Percentiles rank a stretch among this genome's conserved stretches.
phyloP scores from a whole-genome alignment of 1,140 invertebrate species.

The Tetramorium parvispinum region DNA sequence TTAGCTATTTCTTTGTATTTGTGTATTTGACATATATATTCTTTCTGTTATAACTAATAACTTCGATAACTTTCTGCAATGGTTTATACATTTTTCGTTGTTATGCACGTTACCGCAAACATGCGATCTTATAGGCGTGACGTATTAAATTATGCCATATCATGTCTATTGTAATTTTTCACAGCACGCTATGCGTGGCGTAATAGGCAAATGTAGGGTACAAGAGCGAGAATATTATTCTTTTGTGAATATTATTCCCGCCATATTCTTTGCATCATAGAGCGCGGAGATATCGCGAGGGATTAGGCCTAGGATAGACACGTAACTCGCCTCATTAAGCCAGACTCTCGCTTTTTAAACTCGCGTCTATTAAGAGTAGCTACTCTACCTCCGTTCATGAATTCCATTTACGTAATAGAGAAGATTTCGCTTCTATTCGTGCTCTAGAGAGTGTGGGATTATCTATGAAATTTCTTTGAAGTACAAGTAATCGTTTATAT shows the following conservation, averaged over 20 bases:
- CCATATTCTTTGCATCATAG: constrained; percentile 26
- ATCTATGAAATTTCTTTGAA: constrained; percentile 63
- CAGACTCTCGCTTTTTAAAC: constrained; percentile 67
- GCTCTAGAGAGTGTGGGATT: constrained; percentile 55
- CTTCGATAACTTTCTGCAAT: not conserved
- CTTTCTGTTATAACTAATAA: not conserved
- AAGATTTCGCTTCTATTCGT: constrained; percentile 70
- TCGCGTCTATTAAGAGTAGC: constrained; percentile 9
- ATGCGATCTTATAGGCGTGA: not conserved
- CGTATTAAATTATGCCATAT: constrained; percentile 17
- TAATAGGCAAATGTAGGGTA: constrained; percentile 33
- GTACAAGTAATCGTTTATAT: constrained; percentile 29
- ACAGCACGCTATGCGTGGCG: not conserved
- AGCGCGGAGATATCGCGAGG: constrained; percentile 5
- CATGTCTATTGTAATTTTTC: constrained; percentile 20
- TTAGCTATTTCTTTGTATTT: not conserved
- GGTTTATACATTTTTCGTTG: not conserved
- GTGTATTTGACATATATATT: not conserved
- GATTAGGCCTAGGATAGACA: constrained; percentile 17
- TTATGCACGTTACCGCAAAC: not conserved
- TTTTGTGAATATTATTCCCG: not conserved
- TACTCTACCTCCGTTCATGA: not conserved
- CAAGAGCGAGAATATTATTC: constrained; percentile 4
- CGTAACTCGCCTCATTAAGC: constrained; percentile 60
- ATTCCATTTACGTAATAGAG: constrained; percentile 58